A percentile compares a stretch with the other conserved stretches of the same genome.
Evolutionary conservation across 2,888 invertebrate genomes (phyloP).

Genomic region (Agrotis exclamationis): DNA sequence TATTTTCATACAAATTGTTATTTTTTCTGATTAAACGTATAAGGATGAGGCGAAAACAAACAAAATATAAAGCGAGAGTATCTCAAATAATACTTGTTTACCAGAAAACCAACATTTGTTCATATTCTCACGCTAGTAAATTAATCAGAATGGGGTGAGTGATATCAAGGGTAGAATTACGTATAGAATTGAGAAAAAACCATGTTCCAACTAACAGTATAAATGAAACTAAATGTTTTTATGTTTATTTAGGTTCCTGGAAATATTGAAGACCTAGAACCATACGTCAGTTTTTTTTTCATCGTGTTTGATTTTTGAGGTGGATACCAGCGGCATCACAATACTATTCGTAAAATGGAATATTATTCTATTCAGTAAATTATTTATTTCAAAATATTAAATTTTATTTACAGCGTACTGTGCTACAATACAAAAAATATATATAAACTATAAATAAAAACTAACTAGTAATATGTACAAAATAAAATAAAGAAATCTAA

Average conservation of each 20-base stretch:
- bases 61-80: not conserved
- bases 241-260: constrained; percentile 9
- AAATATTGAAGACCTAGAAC: not conserved
- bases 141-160: constrained; percentile 40
- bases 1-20: not conserved
- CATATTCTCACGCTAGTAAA: constrained; percentile 50
- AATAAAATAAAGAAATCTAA: no score
- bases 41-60: constrained; percentile 5
- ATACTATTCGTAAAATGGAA: no score
- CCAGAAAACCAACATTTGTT: constrained; percentile 38
- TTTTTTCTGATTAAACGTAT: not conserved
- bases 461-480: no score
- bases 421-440: no score
- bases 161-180: constrained; percentile 36
- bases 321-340: no score
- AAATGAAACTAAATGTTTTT: constrained; percentile 12
- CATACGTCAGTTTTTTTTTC: no score
- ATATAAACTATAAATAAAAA: no score
- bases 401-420: no score
- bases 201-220: constrained; percentile 9
- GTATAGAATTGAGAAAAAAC: constrained; percentile 13
- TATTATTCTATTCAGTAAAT: no score
- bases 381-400: no score
- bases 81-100: constrained; percentile 22
- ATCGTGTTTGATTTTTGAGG: no score